A percentile compares a stretch with the other conserved stretches of the same genome.
phyloP scores from a whole-genome alignment of 2,113 vertebrate genomes.

The Dendropsophus ebraccatus region DNA sequence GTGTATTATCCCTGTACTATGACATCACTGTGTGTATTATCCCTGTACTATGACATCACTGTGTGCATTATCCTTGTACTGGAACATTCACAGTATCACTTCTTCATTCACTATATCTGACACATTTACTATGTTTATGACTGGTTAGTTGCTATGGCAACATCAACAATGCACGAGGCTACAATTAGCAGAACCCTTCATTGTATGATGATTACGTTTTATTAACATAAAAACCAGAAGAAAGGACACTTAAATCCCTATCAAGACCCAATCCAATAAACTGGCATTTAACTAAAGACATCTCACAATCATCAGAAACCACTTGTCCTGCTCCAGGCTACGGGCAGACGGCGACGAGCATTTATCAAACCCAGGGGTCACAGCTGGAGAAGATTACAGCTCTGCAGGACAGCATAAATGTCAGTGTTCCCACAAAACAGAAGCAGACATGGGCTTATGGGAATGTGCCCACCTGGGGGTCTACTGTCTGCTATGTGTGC shows the following conservation, averaged over 20 bases:
- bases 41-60: no score
- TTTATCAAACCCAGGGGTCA: neutral
- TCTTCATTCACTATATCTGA: no score
- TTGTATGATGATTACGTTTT: neutral
- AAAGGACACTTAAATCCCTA: neutral
- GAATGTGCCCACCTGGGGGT: neutral
- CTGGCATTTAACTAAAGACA: neutral
- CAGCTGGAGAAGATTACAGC: slow-evolving; percentile 8
- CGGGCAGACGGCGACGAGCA: neutral
- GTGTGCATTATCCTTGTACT: no score
- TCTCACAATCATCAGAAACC: neutral
- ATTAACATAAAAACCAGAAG: neutral
- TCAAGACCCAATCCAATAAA: neutral
- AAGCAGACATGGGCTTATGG: neutral
- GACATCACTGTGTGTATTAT: no score
- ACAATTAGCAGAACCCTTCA: neutral
- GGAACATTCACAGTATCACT: no score
- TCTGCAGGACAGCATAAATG: neutral
- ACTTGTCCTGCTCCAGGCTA: neutral
- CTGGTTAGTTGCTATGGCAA: no score
- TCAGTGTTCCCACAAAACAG: neutral
- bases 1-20: no score
- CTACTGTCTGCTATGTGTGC: neutral
- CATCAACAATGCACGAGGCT: neutral
- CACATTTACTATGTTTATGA: neutral